A percentile compares a stretch with the other conserved stretches of the same genome.
phyloP scores from a whole-genome alignment of 2,888 invertebrate genomes.

The Lasioglossum malachurum region DNA sequence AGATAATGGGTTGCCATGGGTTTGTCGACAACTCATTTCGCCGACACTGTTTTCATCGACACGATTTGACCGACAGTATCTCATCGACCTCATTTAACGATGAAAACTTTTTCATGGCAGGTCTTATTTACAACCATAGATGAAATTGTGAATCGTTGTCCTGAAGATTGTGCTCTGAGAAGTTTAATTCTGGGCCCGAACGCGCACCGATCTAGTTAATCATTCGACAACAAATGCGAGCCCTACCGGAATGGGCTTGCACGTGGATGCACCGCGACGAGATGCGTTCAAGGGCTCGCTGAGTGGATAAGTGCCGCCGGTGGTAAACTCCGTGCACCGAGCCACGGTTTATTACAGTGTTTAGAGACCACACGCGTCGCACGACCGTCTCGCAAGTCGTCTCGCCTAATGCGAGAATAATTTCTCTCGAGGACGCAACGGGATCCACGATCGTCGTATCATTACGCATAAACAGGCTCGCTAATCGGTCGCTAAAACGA shows the following conservation, averaged over 20 bases:
- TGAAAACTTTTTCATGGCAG: no score
- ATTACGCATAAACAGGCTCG: slow-evolving; percentile 32
- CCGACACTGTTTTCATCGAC: no score
- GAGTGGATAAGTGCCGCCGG: not conserved
- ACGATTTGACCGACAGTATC: no score
- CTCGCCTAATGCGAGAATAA: slow-evolving; percentile 53
- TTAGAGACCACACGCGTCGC: slow-evolving; percentile 41
- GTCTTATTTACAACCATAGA: no score
- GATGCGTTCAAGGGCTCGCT: not conserved
- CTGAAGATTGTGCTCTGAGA: not conserved
- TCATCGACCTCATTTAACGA: not conserved
- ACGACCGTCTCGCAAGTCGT: slow-evolving; percentile 26
- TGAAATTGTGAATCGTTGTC: no score
- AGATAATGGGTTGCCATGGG: not conserved
- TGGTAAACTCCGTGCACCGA: slow-evolving; percentile 6
- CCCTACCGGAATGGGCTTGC: not conserved
- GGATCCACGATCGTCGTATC: slow-evolving; percentile 4
- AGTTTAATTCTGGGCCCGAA: not conserved
- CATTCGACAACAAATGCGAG: not conserved
- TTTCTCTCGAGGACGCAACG: slow-evolving; percentile 32
- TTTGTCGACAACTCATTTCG: no score
- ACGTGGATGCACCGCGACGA: not conserved
- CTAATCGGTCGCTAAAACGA: slow-evolving; percentile 39
- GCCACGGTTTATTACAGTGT: slow-evolving; percentile 22
- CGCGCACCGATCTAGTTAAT: not conserved